Evolutionary conservation across 2,113 vertebrate species (phyloP), one percentile per base, ranked within the genome.

Genomic region (Seriola quinqueradiata): DNA sequence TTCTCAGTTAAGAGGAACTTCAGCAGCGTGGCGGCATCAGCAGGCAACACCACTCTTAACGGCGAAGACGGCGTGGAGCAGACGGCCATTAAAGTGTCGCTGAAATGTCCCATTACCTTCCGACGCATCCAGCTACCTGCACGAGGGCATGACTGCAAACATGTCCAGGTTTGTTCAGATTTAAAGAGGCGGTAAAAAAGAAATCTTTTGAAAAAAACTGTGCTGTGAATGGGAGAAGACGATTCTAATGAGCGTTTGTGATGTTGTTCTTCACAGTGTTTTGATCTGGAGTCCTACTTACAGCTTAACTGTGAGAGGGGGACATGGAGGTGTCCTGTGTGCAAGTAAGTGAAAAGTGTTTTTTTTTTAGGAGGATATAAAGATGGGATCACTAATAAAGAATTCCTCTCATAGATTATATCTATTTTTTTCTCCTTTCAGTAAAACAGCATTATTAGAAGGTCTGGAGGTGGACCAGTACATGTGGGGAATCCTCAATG

Each of bases 401-500:
- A 70, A 40, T 17, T 7, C 21, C 1, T 75, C 13, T 71, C 28
- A 58, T 46, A 17, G 13, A 70, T 67, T 34, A 32, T 55, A 50
- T 70, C 1, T 66, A 13, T 36, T 42, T 5, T 78, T 74, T 55
- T 75, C 55, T 81, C 19, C 36, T 83, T 67, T n/a, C 89, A 99
- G 98, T 99, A 99, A 99, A 99, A 99, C 97, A 0, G 98, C 98
- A 82, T 96, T 99, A 86, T 93, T 99, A 82, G 98, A 99, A 92
- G 98, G 98, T 77, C 96, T 99, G 87, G 98, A 99, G 82, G 98
- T 99, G 89, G 98, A 99, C 90, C 98, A 99, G 94, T 99, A 98
- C 89, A 99, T 99, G 98, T 99, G 98, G 98, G 98, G 98, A 85
- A 99, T 99, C 95, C 96, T 99, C 87, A 99, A 99, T 3, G 97